Conservation (phyloP, 53 echinoderm and acorn worm genomes). For the Echinarachnius parma region DNA sequence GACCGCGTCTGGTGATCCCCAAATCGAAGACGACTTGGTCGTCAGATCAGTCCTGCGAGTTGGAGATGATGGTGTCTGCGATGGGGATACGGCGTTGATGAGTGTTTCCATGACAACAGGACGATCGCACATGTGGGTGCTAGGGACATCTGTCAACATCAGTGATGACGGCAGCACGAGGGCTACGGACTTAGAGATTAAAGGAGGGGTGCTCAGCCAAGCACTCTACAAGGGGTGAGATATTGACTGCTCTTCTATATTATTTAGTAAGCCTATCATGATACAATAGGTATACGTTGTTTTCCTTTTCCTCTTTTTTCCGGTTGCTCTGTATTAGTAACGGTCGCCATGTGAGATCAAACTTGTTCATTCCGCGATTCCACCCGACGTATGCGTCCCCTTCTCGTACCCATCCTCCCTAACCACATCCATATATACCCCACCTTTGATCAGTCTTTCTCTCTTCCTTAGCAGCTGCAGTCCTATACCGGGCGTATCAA, state of each 20-base stretch:
- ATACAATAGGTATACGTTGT: no score
- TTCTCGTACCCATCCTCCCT: no score
- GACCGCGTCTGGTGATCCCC: background rate
- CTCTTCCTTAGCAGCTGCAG: no score
- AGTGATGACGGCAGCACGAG: constrained; percentile 15
- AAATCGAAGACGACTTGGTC: background rate
- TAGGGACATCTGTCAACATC: background rate
- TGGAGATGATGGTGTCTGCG: constrained; percentile 7
- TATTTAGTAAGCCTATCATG: no score
- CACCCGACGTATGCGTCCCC: no score
- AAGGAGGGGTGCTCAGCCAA: background rate
- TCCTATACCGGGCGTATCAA: no score
- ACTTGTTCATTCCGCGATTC: no score
- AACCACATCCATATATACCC: no score
- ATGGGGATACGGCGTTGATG: background rate
- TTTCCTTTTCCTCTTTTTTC: no score
- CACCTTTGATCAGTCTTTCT: no score
- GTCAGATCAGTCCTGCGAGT: background rate
- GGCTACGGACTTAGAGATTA: background rate
- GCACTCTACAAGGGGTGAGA: constrained; percentile 19
- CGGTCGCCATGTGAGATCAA: no score
- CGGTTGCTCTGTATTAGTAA: no score
- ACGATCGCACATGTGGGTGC: constrained; percentile 6
- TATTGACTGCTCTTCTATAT: background rate
- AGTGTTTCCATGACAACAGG: background rate